Conservation (phyloP, 92 coral and sea anemone species). For the Epizoanthus rinbou region DNA sequence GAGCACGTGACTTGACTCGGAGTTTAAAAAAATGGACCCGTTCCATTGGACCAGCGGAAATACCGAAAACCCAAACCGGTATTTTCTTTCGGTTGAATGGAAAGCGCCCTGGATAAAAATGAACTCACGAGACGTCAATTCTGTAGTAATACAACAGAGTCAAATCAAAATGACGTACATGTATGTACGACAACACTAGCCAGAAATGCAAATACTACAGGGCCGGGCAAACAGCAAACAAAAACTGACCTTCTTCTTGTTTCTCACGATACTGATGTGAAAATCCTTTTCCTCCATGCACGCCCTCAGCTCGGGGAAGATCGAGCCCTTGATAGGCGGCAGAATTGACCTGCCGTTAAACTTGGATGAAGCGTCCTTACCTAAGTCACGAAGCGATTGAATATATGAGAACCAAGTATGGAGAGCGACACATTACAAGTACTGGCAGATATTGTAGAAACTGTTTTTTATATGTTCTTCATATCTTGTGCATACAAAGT, state of each 20-base stretch:
- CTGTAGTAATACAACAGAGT: no score
- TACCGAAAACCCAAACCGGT: no score
- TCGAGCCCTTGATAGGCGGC: constrained; percentile 75
- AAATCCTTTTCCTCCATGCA: constrained; percentile 94
- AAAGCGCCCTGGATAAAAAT: no score
- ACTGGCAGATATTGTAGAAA: no score
- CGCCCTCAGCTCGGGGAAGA: constrained; percentile 76
- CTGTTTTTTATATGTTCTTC: no score
- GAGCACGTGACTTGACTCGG: no score
- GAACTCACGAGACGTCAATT: no score
- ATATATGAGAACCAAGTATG: background rate
- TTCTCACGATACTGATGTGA: constrained; percentile 73
- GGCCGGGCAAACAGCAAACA: background rate
- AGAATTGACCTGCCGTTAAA: constrained; percentile 71
- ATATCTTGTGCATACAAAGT: no score
- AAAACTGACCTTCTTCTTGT: constrained; percentile 79
- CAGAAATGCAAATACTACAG: background rate
- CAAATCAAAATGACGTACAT: background rate
- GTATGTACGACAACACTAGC: background rate
- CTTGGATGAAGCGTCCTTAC: constrained; percentile 50
- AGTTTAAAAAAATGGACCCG: no score
- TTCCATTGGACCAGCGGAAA: no score
- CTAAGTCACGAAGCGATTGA: background rate
- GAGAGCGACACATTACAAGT: background rate
- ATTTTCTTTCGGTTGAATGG: no score